Base-by-base conservation (phyloP, 2,888 invertebrate genomes). In the Amblyjoppa fuscipennis region DNA sequence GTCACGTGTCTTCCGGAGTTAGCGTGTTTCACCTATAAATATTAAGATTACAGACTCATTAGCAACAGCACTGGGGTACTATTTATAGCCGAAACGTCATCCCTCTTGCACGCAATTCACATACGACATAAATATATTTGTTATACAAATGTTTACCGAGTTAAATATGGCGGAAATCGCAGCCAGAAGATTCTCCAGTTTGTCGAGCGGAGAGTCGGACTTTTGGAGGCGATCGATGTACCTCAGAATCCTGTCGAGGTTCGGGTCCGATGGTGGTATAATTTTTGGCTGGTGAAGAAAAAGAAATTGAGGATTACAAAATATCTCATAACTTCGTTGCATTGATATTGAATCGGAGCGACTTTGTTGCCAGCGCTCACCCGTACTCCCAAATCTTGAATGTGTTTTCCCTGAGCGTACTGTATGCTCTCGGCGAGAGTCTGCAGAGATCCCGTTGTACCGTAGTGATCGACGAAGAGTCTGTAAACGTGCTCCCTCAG, bases 161-260 rank as follows among this genome's bases (percentile, higher is more conserved):
- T 97, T 97, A 93, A 97, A 98, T 94, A 99, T 98, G 83, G 97
- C 96, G 66, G 98, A 97, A 91, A 98, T 98, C 87, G 98, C 97
- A 74, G 97, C 97, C n/a, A 99, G 95, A 81, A 99, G 96, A 91
- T 98, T 96, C 94, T 99, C 98, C 87, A 99, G 95, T 94, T 99
- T 99, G 92, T 98, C 98, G 89, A 99, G 94, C 0, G 99, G 99
- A 41, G 98, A 97, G 94, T 98, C 98, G 34, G 98, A 98, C 92
- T 97, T 97, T 95, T 99, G 98, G 94, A 99, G 96, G 90, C 97
- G 96, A 85, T 96, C 95, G 92, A 99, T 96, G 93, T 96, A 96
- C 91, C 96, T 96, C 84, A 97, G 96, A 91, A 98, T 98, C 87
- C 96, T 96, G 75, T 97, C 96, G 93, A 98, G 94, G 70, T 97